phyloP scores from a whole-genome alignment of 2,888 invertebrate species.

The Philaethria dido region DNA sequence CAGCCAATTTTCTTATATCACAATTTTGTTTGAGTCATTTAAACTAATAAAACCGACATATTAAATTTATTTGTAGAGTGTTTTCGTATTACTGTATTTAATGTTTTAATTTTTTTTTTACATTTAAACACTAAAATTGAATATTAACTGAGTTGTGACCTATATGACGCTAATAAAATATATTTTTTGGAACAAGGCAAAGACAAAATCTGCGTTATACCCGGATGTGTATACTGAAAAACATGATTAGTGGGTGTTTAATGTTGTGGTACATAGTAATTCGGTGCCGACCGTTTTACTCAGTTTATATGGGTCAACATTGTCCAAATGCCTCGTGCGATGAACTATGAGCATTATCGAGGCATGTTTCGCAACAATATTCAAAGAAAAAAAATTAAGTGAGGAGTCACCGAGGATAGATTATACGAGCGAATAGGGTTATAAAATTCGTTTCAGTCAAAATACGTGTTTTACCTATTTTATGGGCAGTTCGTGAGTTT shows the following conservation, averaged over 20 bases:
- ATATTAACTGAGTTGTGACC: constrained; percentile 27
- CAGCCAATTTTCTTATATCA: constrained; percentile 14
- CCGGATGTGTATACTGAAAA: constrained; percentile 43
- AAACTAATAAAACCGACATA: constrained; percentile 24
- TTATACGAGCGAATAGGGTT: constrained; percentile 37
- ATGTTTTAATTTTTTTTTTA: background rate
- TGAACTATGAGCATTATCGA: constrained; percentile 54
- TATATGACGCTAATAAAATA: constrained; percentile 35
- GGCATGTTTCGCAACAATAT: constrained; percentile 47
- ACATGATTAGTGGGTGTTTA: constrained; percentile 56
- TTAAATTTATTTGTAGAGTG: constrained; percentile 27
- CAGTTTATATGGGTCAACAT: constrained; percentile 53
- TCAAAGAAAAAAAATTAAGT: constrained; percentile 25
- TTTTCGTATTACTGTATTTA: background rate
- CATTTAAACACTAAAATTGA: constrained; percentile 29
- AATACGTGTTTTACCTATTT: constrained; percentile 37
- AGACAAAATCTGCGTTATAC: constrained; percentile 37
- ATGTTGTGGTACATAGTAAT: constrained; percentile 57
- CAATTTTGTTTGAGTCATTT: constrained; percentile 23
- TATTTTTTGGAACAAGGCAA: constrained; percentile 26
- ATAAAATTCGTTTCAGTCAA: constrained; percentile 38
- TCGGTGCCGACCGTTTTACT: constrained; percentile 46
- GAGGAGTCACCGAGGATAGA: constrained; percentile 22
- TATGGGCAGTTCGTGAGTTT: constrained; percentile 36
- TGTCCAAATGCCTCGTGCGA: constrained; percentile 54